Conservation (phyloP, 2,797 vertebrate species). For the Lycodopsis pacificus region DNA sequence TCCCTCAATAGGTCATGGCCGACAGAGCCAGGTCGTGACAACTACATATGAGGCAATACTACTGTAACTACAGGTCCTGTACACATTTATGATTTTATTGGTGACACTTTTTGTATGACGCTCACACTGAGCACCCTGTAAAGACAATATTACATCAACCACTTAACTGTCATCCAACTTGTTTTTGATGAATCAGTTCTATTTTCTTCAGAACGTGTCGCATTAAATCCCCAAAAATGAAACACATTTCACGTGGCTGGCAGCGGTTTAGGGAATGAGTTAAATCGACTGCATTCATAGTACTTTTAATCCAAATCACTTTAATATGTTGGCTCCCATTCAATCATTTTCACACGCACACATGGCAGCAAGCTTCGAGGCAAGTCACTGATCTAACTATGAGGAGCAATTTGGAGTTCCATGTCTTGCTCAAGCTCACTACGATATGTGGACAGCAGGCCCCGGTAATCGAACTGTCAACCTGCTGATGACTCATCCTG, state of each 20-base stretch:
- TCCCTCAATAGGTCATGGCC: no score
- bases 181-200: not conserved
- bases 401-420: not conserved
- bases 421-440: not conserved
- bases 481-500: not conserved
- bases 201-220: not conserved
- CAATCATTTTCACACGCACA: not conserved
- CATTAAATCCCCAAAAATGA: not conserved
- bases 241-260: not conserved
- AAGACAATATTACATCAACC: not conserved
- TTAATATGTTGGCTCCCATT: no score
- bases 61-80: not conserved
- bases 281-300: not conserved
- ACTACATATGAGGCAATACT: not conserved
- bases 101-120: not conserved
- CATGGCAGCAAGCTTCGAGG: not conserved
- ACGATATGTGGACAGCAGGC: not conserved
- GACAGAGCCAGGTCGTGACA: no score
- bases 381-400: not conserved
- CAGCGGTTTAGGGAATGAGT: not conserved
- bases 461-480: not conserved
- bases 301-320: not conserved
- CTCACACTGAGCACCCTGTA: slow-evolving; percentile 6
- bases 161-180: not conserved
- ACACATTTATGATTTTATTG: slow-evolving; percentile 12